These are phyloP conservation scores for Pteromalus puparum DNA, from an alignment of 1,140 invertebrate species.

Conservation along the genomic window DNA sequence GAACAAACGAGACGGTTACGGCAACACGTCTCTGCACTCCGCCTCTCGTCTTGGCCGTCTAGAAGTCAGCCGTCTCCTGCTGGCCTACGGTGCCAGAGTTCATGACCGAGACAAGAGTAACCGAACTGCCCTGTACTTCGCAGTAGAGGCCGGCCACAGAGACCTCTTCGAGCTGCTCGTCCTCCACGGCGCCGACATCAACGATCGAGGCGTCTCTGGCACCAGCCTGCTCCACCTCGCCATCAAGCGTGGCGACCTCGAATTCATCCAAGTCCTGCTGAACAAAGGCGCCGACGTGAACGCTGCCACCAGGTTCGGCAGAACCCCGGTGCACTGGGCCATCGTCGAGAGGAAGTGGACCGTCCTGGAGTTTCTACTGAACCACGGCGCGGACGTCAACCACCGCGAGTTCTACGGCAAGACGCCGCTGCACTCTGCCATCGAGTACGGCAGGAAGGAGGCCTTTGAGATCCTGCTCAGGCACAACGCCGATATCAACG, in stretches of 20 bases:
- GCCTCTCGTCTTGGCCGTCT: background rate
- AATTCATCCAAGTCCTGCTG: background rate
- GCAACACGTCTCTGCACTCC: slow-evolving; percentile 15
- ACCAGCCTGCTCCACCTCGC: slow-evolving; percentile 29
- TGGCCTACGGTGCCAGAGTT: slow-evolving; percentile 9
- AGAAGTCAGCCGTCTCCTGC: slow-evolving; percentile 4
- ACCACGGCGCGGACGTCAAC: slow-evolving; percentile 34
- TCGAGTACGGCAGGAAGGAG: background rate
- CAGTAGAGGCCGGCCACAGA: background rate
- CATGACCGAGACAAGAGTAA: slow-evolving; percentile 11
- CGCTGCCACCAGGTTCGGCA: background rate
- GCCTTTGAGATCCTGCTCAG: slow-evolving; percentile 1
- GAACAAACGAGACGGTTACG: slow-evolving; percentile 35
- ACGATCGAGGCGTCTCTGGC: background rate
- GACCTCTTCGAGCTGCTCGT: slow-evolving; percentile 13
- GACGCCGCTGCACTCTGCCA: slow-evolving; percentile 36
- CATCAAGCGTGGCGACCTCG: background rate
- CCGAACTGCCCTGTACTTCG: slow-evolving; percentile 21
- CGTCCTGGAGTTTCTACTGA: background rate
- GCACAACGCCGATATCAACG: slow-evolving; percentile 8
- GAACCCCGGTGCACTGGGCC: background rate
- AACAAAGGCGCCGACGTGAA: background rate
- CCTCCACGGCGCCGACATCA: background rate
- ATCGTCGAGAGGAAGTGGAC: background rate
- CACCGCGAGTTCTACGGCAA: background rate